Percentiles rank a stretch among this genome's conserved stretches.
phyloP scores from a whole-genome alignment of 2,113 vertebrate genomes.

The Isurus oxyrinchus region DNA sequence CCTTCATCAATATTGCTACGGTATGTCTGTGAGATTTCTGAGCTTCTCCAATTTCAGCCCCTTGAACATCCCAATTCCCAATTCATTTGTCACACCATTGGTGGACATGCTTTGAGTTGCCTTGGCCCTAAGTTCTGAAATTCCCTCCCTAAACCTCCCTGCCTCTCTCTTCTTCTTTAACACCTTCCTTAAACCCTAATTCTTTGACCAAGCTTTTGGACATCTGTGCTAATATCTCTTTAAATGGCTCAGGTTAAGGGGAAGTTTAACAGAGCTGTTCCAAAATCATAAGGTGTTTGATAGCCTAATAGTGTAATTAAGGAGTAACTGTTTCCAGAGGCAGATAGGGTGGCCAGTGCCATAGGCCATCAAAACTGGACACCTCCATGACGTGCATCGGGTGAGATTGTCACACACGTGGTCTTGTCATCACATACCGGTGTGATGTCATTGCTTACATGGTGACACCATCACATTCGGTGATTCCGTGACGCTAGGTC shows the following conservation, averaged over 20 bases:
- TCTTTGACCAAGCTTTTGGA: neutral
- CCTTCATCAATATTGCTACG: no score
- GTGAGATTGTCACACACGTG: no score
- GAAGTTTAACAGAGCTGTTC: neutral
- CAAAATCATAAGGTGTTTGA: no score
- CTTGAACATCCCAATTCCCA: neutral
- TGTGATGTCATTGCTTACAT: no score
- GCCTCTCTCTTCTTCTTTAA: neutral
- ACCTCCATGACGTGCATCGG: no score
- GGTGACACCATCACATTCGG: no score
- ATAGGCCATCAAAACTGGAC: no score
- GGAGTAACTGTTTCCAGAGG: neutral
- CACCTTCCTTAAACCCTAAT: neutral
- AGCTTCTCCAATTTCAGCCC: neutral
- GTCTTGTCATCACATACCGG: no score
- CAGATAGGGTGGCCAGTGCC: neutral
- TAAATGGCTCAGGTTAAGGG: neutral
- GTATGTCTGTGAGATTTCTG: neutral
- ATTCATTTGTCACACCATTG: neutral
- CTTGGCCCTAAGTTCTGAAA: neutral
- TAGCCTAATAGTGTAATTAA: neutral
- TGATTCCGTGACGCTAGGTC: no score
- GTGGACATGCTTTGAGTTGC: no score
- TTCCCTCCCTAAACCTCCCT: neutral
- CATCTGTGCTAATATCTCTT: neutral